Conservation (phyloP, 2,888 invertebrate genomes). For the Syritta pipiens region DNA sequence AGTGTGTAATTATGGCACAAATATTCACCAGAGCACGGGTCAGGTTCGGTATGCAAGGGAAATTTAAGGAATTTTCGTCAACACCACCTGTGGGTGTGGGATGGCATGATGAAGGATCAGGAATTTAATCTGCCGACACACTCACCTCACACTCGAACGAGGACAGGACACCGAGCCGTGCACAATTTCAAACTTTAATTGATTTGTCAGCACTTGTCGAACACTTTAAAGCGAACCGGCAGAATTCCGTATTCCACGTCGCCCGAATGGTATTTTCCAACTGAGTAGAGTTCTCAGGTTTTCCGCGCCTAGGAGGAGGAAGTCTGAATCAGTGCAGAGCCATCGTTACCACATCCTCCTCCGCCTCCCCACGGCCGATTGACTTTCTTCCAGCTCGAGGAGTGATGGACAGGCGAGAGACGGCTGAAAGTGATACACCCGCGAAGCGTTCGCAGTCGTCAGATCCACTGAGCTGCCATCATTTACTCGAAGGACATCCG, state of each 20-base stretch:
- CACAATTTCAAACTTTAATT: conserved; percentile 49
- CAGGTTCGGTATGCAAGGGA: background rate
- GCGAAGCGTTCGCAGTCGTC: too few species aligned
- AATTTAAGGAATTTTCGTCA: conserved; percentile 34
- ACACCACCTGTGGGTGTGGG: background rate
- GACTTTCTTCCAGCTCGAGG: conserved; percentile 36
- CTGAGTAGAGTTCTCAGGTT: conserved; percentile 34
- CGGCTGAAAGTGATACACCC: conserved; percentile 16
- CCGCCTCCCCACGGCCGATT: too few species aligned
- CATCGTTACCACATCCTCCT: conserved; percentile 17
- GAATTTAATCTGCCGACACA: conserved; percentile 33
- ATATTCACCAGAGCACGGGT: background rate
- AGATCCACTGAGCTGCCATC: conserved; percentile 48
- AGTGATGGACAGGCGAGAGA: conserved; percentile 21
- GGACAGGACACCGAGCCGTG: background rate
- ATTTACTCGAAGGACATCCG: conserved; percentile 54
- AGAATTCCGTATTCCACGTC: conserved; percentile 45
- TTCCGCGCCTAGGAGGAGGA: conserved; percentile 10
- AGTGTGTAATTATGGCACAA: conserved; percentile 10
- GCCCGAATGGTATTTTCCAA: conserved; percentile 50
- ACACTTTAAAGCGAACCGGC: conserved; percentile 20
- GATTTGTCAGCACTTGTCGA: conserved; percentile 55
- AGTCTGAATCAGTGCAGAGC: conserved; percentile 16
- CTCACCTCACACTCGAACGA: background rate
- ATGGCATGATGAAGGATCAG: background rate